Base-by-base conservation (phyloP, 2,888 invertebrate genomes). In the Furcula furcula region DNA sequence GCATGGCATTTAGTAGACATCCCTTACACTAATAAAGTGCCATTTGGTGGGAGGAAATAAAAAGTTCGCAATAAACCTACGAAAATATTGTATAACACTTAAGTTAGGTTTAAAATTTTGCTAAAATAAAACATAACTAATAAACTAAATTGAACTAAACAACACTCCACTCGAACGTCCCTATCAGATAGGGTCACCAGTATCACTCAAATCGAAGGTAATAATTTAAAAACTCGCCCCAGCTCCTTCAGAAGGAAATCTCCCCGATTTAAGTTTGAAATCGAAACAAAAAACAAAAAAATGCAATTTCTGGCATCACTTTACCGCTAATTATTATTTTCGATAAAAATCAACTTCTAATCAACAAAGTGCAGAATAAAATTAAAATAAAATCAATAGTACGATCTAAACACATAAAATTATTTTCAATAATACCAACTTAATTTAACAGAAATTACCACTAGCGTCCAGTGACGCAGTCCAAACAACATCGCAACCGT, bases 81-180 rank as follows among this genome's bases (percentile, higher is more conserved):
- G 65, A 83, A 82, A 83, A 82, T 81, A 85, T 84, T 78, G 79
- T 80, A 81, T 84, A 88, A 88, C 87, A 87, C 87, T 87, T 87
- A 87, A 77, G 77, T 77, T 82, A 86, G 64, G 77, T 82, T 86
- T 76, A 86, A 88, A 88, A 86, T 87, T 88, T 88, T 83, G 82
- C 87, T 87, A 87, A 88, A 88, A 87, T 86, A 87, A 87, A 88
- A 87, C 87, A 82, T 85, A 88, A 87, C 85, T 87, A 88, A 88
- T 87, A 86, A 88, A 87, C 83, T 87, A 87, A 88, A 88, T 88
- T 88, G 84, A 88, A 88, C 88, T 88, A 88, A 87, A 87, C 79
- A 88, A 87, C 87, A 86, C 82, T 69, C 82, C 77, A 73, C 76
- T 70, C 78, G 55, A 76, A 75, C 68, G 49, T 30, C 75, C 81